Evolutionary conservation across 2,888 invertebrate species (phyloP), one percentile per base, ranked within the genome.

Genomic region (Stomorhina lunata): DNA sequence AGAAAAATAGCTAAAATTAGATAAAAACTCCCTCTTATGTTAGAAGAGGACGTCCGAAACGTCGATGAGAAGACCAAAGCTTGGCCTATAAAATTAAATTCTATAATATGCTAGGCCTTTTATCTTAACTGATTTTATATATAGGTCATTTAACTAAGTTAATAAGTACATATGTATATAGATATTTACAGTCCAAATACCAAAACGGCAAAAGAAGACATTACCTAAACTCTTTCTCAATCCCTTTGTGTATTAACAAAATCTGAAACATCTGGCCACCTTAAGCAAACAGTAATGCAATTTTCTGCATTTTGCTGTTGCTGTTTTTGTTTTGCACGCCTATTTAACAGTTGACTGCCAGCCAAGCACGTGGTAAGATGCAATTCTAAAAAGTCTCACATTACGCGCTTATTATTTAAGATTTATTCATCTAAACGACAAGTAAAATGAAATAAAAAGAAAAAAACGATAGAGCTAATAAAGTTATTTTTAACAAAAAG

Each of bases 281-380:
- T 43, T 45, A 12, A 22, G 9, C 1, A 37, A 50, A 61, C n/a
- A n/a, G 32, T 15, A 53, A 37, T 68, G 45, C 53, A 66, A 40
- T 6, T 9, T 12, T n/a, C 50, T 29, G 4, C 25, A 25, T 22
- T 50, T 5, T 32, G 55, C n/a, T 15, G 48, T 22, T 12, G 4
- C 2, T 9, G 15, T 17, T 48, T 45, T n/a, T 22, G n/a, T 45
- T 63, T 73, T 43, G 43, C 71, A 57, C 29, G 9, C 69, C 55
- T n/a, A 29, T 43, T 61, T 15, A 61, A 77, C 72, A 81, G 71
- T 61, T 27, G 22, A 61, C 22, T 61, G 37, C 55, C 6, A 57
- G 40, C 7, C 15, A 29, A 72, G 55, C 76, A 72, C 81, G 81
- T 77, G 76, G 43, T 68, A 27, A 66, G 66, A 66, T 81, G 76